Evolutionary conservation across 30 jellyfish, hydroid and myxozoan species (phyloP).

Genomic region (Aurelia coerulea): DNA sequence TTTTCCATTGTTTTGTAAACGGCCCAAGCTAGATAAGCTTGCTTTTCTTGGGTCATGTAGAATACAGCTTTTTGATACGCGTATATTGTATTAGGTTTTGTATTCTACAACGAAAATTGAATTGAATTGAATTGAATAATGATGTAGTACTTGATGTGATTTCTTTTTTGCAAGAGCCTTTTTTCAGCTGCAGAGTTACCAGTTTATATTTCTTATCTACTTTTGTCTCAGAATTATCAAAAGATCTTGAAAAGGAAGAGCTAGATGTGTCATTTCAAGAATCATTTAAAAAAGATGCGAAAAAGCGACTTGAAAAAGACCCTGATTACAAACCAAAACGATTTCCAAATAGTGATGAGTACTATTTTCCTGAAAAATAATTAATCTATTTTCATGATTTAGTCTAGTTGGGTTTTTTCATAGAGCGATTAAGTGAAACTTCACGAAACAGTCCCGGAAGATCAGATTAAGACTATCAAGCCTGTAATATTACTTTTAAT

Average conservation of each 20-base stretch:
- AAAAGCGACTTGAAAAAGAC: conserved; percentile 76
- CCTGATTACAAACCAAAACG: conserved; percentile 78
- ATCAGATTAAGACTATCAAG: not conserved
- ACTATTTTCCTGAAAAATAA: conserved; percentile 52
- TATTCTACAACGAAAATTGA: too few relatives aligned
- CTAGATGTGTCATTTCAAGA: conserved; percentile 48
- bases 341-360: conserved; percentile 84
- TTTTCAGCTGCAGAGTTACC: too few relatives aligned
- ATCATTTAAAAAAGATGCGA: conserved; percentile 65
- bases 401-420: not conserved
- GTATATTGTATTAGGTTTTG: too few relatives aligned
- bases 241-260: conserved; percentile 43
- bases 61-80: too few relatives aligned
- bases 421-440: not conserved
- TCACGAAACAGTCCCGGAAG: too few relatives aligned
- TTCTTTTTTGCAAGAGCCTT: too few relatives aligned
- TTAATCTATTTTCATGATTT: not conserved
- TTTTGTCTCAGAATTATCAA: conserved; percentile 19
- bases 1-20: too few relatives aligned
- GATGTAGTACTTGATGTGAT: too few relatives aligned
- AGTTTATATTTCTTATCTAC: too few relatives aligned
- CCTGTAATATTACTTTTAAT: not conserved
- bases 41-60: too few relatives aligned
- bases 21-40: too few relatives aligned
- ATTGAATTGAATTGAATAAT: too few relatives aligned